phyloP scores from a whole-genome alignment of 64 coral and sea anemone genomes.

The Porites australiensis region DNA sequence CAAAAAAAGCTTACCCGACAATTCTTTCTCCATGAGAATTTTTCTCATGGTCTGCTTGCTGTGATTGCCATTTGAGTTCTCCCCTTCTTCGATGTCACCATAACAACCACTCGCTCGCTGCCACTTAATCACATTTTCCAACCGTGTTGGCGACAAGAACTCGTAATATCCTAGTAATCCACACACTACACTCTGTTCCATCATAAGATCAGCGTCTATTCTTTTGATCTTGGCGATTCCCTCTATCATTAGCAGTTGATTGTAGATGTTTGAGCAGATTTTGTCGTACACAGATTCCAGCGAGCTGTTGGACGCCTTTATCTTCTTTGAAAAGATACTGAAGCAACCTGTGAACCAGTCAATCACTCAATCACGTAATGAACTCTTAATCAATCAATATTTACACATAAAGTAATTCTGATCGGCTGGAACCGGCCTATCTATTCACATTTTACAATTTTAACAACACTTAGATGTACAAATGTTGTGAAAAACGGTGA shows the following conservation, averaged over 20 bases:
- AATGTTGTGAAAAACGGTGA: no score
- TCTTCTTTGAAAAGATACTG: not conserved
- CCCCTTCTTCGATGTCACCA: slow-evolving; percentile 11
- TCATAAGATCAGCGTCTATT: slow-evolving; percentile 46
- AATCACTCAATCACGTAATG: not conserved
- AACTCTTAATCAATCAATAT: not conserved
- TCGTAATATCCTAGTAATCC: slow-evolving; percentile 57
- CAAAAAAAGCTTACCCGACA: slow-evolving; percentile 34
- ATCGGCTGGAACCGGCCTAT: no score
- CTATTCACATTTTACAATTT: no score
- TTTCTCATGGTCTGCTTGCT: slow-evolving; percentile 51
- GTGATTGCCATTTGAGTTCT: not conserved
- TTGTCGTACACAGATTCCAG: slow-evolving; percentile 2
- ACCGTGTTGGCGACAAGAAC: slow-evolving; percentile 33
- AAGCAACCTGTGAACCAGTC: not conserved
- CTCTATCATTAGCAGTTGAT: slow-evolving; percentile 47
- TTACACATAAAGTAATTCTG: no score
- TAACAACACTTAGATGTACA: no score
- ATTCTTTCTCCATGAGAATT: slow-evolving; percentile 33
- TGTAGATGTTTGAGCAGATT: slow-evolving; percentile 64
- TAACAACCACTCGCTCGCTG: slow-evolving; percentile 49
- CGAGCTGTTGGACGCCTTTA: not conserved
- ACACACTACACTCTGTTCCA: slow-evolving; percentile 67
- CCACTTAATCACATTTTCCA: slow-evolving; percentile 24
- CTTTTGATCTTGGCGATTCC: not conserved